Conservation (phyloP, 2,113 vertebrate species). For the Aplodontia rufa region DNA sequence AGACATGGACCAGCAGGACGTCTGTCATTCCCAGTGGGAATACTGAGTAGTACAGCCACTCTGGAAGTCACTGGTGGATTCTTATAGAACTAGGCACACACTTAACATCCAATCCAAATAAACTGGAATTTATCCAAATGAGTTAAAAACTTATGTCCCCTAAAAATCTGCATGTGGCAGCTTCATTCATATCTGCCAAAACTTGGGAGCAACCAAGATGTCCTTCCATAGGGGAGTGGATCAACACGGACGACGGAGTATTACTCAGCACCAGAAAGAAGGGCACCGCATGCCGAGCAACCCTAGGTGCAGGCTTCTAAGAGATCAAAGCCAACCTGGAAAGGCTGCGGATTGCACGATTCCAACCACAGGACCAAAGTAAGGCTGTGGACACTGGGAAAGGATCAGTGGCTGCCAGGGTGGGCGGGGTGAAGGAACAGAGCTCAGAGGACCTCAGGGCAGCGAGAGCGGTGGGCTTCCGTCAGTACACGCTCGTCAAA, state of each 20-base stretch:
- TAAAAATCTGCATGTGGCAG: not conserved
- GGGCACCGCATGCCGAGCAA: not conserved
- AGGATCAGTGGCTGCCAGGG: too few relatives aligned
- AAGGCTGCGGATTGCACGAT: not conserved
- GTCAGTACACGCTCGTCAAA: not conserved
- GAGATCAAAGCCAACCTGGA: not conserved
- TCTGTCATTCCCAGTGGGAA: not conserved
- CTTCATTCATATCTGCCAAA: not conserved
- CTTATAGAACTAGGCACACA: not conserved
- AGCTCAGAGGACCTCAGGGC: not conserved
- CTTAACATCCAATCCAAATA: not conserved
- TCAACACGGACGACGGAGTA: not conserved
- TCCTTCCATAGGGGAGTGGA: not conserved
- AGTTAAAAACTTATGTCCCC: not conserved
- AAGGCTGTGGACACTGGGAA: not conserved
- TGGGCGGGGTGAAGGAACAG: too few relatives aligned
- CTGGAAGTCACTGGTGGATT: not conserved
- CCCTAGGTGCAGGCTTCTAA: not conserved
- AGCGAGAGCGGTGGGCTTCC: accelerated
- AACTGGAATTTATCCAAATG: not conserved
- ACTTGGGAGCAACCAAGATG: not conserved
- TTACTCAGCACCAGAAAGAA: not conserved
- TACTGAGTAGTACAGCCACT: too few relatives aligned
- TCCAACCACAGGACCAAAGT: not conserved
- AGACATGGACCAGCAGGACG: not conserved